These are phyloP conservation scores for Hypothenemus hampei DNA, from an alignment of 1,140 invertebrate species.

Conservation along the genomic window DNA sequence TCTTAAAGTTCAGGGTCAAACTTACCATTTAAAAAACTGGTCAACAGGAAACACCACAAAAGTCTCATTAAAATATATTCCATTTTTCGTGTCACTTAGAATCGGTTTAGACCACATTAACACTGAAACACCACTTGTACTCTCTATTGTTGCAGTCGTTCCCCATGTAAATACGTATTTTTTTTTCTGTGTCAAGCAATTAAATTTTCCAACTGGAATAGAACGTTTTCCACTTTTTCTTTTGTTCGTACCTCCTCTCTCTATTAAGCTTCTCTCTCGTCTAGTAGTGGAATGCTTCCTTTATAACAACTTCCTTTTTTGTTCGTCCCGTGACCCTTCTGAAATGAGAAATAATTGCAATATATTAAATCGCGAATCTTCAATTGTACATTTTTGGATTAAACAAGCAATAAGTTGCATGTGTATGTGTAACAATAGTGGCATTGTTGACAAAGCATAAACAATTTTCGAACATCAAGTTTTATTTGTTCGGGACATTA, in stretches of 20 bases:
- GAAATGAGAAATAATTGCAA: too few species aligned
- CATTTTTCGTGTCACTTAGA: slow-evolving; percentile 12
- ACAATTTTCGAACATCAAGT: too few species aligned
- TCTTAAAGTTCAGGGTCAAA: too few species aligned
- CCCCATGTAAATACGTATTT: slow-evolving; percentile 25
- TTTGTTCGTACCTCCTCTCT: slow-evolving; percentile 8
- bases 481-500: too few species aligned
- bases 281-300: too few species aligned
- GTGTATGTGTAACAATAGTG: too few species aligned
- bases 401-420: too few species aligned
- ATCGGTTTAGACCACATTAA: slow-evolving; percentile 21
- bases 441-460: too few species aligned
- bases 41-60: slow-evolving; percentile 7
- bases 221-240: slow-evolving; percentile 13
- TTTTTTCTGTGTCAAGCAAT: slow-evolving; percentile 19
- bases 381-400: too few species aligned
- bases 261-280: slow-evolving; percentile 5
- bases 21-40: slow-evolving; percentile 13
- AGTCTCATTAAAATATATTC: slow-evolving; percentile 19
- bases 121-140: slow-evolving; percentile 19
- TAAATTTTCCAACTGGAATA: slow-evolving; percentile 22
- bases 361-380: too few species aligned
- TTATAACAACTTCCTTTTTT: too few species aligned
- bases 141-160: slow-evolving; percentile 19
- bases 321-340: too few species aligned